Evolutionary conservation across 2,797 vertebrate genomes (phyloP).

Genomic region (Denticeps clupeoides): DNA sequence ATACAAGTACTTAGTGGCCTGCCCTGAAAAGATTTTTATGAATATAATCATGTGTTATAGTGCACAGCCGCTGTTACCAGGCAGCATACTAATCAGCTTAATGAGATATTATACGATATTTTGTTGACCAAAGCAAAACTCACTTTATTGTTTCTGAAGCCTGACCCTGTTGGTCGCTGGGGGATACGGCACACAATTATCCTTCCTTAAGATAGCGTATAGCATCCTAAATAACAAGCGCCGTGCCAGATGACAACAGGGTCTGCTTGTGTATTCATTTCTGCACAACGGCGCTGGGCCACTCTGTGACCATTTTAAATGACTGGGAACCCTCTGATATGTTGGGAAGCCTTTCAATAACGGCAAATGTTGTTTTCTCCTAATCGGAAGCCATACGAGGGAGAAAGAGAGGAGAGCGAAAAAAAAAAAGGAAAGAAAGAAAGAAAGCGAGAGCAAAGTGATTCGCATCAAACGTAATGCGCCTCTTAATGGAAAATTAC

Average conservation of each 20-base stretch:
- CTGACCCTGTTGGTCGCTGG: conserved; percentile 81
- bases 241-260: conserved; percentile 30
- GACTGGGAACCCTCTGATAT: conserved; percentile 33
- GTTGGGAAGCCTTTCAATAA: conserved; percentile 36
- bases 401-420: conserved; percentile 23
- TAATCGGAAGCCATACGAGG: conserved; percentile 31
- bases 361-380: conserved; percentile 40
- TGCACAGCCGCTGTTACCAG: conserved; percentile 83
- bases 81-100: conserved; percentile 98
- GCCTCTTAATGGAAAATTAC: conserved; percentile 56
- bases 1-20: conserved; percentile 73
- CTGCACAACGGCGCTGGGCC: conserved; percentile 25
- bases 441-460: conserved; percentile 39
- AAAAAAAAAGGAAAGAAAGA: too few relatives aligned
- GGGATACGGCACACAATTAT: conserved; percentile 64
- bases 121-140: conserved; percentile 98
- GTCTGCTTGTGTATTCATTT: conserved; percentile 31
- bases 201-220: conserved; percentile 47
- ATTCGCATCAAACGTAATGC: conserved; percentile 57
- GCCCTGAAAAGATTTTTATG: conserved; percentile 80
- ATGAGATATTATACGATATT: conserved; percentile 98
- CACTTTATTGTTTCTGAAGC: conserved; percentile 88
- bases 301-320: conserved; percentile 27
- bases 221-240: conserved; percentile 23
- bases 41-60: conserved; percentile 90